Percentiles rank a stretch among this genome's conserved stretches.
Evolutionary conservation across 2,888 invertebrate genomes (phyloP).

Genomic region (Ectemnius cavifrons): DNA sequence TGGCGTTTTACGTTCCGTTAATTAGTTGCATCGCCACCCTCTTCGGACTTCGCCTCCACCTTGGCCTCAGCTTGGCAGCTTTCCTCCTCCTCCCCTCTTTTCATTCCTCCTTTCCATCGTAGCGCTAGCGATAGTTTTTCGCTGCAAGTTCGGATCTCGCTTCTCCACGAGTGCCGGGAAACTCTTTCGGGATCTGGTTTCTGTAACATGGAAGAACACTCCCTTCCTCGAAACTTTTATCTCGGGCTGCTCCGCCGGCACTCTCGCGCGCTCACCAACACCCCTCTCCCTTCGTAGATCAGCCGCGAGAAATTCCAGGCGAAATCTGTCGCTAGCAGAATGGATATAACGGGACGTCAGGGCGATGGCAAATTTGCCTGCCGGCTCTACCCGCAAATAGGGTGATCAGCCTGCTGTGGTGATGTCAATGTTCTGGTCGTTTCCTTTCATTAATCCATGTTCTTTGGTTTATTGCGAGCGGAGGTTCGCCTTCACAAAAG

Average conservation of each 20-base stretch:
- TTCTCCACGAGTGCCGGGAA: conserved; percentile 19
- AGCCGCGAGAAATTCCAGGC: conserved; percentile 37
- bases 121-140: background rate
- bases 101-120: background rate
- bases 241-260: background rate
- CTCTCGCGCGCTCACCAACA: background rate
- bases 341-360: no score
- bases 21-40: conserved; percentile 58
- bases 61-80: background rate
- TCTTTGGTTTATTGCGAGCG: no score
- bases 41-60: conserved; percentile 5
- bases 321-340: background rate
- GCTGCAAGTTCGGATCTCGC: background rate
- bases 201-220: conserved; percentile 55
- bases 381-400: no score
- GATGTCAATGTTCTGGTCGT: no score
- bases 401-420: no score
- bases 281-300: conserved; percentile 23
- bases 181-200: conserved; percentile 50
- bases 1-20: conserved; percentile 60
- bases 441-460: no score
- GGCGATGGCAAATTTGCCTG: no score
- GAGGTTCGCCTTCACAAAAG: no score
- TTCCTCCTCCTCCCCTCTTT: background rate
- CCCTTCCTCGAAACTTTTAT: conserved; percentile 41